These are phyloP conservation scores for Parnassius smintheus DNA, from an alignment of 2,888 invertebrate genomes.

Conservation along the genomic window DNA sequence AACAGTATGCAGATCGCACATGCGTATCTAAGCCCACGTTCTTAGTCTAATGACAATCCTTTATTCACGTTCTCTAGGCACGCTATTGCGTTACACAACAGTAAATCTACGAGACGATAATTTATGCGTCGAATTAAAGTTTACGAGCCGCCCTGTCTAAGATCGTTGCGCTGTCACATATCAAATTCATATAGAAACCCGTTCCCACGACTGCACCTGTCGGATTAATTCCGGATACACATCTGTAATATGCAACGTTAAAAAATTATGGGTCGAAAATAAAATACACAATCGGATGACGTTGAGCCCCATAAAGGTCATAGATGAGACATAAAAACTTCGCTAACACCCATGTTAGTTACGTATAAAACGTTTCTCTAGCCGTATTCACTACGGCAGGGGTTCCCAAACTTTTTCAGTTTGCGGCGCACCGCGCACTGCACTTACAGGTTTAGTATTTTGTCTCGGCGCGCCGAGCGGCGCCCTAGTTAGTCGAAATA, in stretches of 20 bases:
- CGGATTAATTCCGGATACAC: slow-evolving; percentile 59
- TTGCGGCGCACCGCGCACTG: too few species aligned
- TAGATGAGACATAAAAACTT: slow-evolving; percentile 12
- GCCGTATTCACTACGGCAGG: neutral
- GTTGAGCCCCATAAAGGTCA: slow-evolving; percentile 13
- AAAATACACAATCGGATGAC: slow-evolving; percentile 12
- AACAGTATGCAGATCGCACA: slow-evolving; percentile 4
- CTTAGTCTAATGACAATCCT: slow-evolving; percentile 58
- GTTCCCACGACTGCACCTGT: slow-evolving; percentile 65
- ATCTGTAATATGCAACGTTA: slow-evolving; percentile 43
- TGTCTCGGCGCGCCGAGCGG: too few species aligned
- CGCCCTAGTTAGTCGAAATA: too few species aligned
- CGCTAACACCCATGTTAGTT: slow-evolving; percentile 16
- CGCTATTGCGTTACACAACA: slow-evolving; percentile 59
- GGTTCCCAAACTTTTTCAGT: too few species aligned
- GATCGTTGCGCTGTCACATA: slow-evolving; percentile 59
- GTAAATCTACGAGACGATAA: slow-evolving; percentile 62
- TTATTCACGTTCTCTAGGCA: slow-evolving; percentile 56
- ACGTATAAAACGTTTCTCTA: slow-evolving; percentile 3
- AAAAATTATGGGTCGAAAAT: slow-evolving; percentile 42
- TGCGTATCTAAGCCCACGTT: slow-evolving; percentile 5
- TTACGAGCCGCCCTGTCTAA: slow-evolving; percentile 68
- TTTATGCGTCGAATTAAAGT: slow-evolving; percentile 69
- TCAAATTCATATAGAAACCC: slow-evolving; percentile 59
- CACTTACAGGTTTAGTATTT: too few species aligned